Percentiles rank a stretch among this genome's conserved stretches.
These are phyloP conservation scores for Meloidogyne chitwoodi DNA, from an alignment of 1,140 invertebrate species.

Conservation along the genomic window DNA sequence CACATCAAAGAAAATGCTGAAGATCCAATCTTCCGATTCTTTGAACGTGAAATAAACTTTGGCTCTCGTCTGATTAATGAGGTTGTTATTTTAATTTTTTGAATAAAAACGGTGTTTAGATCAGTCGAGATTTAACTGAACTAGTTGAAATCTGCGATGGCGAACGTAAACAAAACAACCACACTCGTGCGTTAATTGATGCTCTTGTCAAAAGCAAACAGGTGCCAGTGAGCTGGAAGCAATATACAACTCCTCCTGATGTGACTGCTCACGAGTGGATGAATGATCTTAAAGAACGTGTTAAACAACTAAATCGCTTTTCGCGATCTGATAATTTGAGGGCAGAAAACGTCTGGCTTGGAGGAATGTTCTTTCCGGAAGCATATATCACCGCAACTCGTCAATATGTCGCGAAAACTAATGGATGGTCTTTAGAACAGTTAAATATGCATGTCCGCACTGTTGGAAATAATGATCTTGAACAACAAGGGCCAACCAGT, in stretches of 20 bases:
- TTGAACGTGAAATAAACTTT: constrained; percentile 87
- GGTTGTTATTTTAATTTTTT: constrained; percentile 63
- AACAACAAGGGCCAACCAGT: not conserved
- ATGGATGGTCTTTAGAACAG: constrained; percentile 82
- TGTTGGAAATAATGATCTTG: constrained; percentile 67
- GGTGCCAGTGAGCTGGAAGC: constrained; percentile 78
- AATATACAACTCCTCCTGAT: constrained; percentile 86
- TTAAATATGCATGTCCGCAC: constrained; percentile 74
- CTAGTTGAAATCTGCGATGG: constrained; percentile 76
- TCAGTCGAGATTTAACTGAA: constrained; percentile 74
- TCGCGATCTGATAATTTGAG: constrained; percentile 77
- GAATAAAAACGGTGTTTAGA: not conserved
- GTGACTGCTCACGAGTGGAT: constrained; percentile 98
- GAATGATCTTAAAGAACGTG: constrained; percentile 88
- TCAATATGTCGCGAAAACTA: constrained; percentile 61
- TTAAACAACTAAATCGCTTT: constrained; percentile 82
- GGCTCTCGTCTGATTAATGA: constrained; percentile 79
- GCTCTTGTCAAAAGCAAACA: constrained; percentile 73
- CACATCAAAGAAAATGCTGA: constrained; percentile 92
- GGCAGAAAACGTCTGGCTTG: constrained; percentile 89
- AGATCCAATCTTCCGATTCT: constrained; percentile 93
- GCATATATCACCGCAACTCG: constrained; percentile 97
- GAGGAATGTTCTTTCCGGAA: constrained; percentile 92
- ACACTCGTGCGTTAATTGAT: constrained; percentile 86
- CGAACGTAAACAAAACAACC: constrained; percentile 98